phyloP scores from a whole-genome alignment of 2,888 invertebrate species.

The Margaritifera margaritifera region DNA sequence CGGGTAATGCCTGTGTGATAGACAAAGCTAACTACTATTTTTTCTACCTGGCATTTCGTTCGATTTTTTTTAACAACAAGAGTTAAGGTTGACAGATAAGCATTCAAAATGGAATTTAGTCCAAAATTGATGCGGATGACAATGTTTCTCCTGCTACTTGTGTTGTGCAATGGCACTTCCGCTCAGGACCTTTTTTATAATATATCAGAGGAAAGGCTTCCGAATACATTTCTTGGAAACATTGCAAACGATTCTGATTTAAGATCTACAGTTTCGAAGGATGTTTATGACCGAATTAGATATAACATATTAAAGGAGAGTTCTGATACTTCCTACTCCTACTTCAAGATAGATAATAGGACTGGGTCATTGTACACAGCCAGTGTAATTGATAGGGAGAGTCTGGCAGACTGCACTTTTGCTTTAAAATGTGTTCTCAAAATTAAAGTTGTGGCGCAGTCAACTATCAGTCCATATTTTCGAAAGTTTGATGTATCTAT shows the following conservation, averaged over 20 bases:
- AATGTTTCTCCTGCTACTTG: not conserved
- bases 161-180: not conserved
- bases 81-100: too few species aligned
- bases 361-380: conserved; percentile 41
- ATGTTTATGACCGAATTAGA: conserved; percentile 40
- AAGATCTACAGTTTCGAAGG: conserved; percentile 39
- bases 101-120: too few species aligned
- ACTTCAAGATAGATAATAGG: conserved; percentile 44
- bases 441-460: conserved; percentile 54
- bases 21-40: too few species aligned
- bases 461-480: conserved; percentile 48
- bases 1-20: too few species aligned
- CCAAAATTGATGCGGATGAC: too few species aligned
- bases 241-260: conserved; percentile 46
- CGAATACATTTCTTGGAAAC: conserved; percentile 45
- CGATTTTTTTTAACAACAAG: too few species aligned
- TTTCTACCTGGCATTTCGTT: too few species aligned
- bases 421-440: conserved; percentile 38
- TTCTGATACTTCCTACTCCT: conserved; percentile 33
- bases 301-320: too few species aligned
- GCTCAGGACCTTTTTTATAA: conserved; percentile 21
- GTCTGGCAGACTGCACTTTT: conserved; percentile 42
- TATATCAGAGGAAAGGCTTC: conserved; percentile 39
- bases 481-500: conserved; percentile 51
- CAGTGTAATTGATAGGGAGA: conserved; percentile 43